phyloP scores from a whole-genome alignment of 2,797 vertebrate species.

The Amphiprion clarkii region DNA sequence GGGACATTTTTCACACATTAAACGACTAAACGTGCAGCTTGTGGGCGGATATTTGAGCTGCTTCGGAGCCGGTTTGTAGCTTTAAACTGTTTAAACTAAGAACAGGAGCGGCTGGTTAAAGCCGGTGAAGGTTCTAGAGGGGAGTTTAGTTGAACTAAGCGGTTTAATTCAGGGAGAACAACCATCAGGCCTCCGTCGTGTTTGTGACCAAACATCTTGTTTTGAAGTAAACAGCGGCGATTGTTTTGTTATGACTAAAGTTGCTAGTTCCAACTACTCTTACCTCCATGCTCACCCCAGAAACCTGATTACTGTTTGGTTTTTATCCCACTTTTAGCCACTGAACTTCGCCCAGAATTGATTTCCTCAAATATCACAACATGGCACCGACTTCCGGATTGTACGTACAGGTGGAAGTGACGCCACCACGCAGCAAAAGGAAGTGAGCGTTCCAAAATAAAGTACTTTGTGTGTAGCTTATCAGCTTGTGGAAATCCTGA shows the following conservation, averaged over 20 bases:
- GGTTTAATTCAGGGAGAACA: not conserved
- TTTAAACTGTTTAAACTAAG: not conserved
- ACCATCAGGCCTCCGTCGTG: slow-evolving; percentile 35
- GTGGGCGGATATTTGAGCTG: not conserved
- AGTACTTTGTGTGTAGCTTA: not conserved
- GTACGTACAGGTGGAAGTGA: slow-evolving; percentile 70
- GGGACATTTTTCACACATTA: not conserved
- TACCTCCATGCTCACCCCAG: slow-evolving; percentile 86
- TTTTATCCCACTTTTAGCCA: slow-evolving; percentile 72
- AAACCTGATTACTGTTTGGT: slow-evolving; percentile 69
- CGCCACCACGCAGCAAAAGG: slow-evolving; percentile 38
- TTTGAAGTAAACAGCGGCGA: slow-evolving; percentile 30
- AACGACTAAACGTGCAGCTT: fast-evolving
- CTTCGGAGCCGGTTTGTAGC: not conserved
- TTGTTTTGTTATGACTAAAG: slow-evolving; percentile 37
- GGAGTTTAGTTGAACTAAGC: not conserved
- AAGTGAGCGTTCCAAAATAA: slow-evolving; percentile 42
- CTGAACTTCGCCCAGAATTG: slow-evolving; percentile 80
- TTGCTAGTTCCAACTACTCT: slow-evolving; percentile 69
- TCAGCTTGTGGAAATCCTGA: too few species aligned
- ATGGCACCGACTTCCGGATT: slow-evolving; percentile 79
- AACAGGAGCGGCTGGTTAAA: too few species aligned
- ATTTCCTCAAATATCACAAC: slow-evolving; percentile 79
- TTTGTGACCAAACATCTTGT: slow-evolving; percentile 56
- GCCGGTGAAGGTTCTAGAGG: too few species aligned